phyloP scores from a whole-genome alignment of 2,113 vertebrate genomes.

The Laticauda colubrina region DNA sequence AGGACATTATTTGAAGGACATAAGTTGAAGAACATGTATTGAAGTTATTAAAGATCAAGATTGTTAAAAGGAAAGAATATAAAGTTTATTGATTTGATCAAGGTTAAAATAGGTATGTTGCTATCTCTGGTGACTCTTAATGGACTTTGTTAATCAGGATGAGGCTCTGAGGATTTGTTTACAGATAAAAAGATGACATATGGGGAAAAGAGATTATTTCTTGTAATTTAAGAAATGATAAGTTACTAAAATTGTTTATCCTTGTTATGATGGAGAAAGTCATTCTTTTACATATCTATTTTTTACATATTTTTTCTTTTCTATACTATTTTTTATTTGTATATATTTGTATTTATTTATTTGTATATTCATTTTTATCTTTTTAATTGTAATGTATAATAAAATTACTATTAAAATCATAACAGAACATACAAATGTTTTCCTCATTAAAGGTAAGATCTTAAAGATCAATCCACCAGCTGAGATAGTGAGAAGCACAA shows the following conservation, averaged over 20 bases:
- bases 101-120: background rate
- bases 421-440: background rate
- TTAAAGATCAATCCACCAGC: background rate
- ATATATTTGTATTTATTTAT: too few relatives aligned
- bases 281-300: background rate
- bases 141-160: background rate
- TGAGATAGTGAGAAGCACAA: background rate
- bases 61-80: background rate
- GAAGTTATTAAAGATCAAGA: background rate
- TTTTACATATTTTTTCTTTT: background rate
- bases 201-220: background rate
- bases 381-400: background rate
- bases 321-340: background rate
- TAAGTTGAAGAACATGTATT: background rate
- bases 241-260: background rate
- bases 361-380: background rate
- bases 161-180: background rate
- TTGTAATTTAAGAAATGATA: background rate
- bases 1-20: background rate
- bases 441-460: background rate
- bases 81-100: background rate
- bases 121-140: background rate
- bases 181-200: background rate
- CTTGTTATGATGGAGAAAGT: background rate
- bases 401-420: background rate